phyloP scores from a whole-genome alignment of 2,797 vertebrate genomes.

The Sitta carolinensis region DNA sequence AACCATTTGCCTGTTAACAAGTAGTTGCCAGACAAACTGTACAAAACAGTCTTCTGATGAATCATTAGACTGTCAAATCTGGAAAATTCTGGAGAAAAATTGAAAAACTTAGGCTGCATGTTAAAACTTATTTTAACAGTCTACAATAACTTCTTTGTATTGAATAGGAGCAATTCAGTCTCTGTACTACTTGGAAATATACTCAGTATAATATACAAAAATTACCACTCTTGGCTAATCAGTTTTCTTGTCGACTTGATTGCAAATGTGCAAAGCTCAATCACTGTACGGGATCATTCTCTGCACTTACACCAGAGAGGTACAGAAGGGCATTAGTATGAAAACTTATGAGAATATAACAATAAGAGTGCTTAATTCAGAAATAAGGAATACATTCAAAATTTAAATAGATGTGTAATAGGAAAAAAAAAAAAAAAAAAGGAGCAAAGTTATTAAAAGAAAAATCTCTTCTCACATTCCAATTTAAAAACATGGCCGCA shows the following conservation, averaged over 20 bases:
- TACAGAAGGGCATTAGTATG: background rate
- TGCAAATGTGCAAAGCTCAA: background rate
- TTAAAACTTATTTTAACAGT: background rate
- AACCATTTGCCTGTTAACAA: background rate
- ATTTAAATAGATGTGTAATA: background rate
- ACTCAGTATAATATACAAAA: background rate
- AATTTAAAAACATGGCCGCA: background rate
- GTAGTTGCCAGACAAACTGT: background rate
- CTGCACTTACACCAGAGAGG: background rate
- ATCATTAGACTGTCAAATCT: background rate
- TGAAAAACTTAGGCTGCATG: background rate
- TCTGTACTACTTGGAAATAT: background rate
- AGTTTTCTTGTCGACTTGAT: constrained; percentile 31
- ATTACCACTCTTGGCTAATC: background rate
- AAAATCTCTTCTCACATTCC: background rate
- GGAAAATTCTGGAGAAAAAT: background rate
- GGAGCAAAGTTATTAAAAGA: background rate
- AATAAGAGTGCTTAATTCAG: background rate
- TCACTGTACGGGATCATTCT: background rate
- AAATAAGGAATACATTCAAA: background rate
- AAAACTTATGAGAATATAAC: background rate
- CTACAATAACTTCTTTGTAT: background rate
- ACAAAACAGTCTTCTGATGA: background rate
- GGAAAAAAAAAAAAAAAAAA: background rate
- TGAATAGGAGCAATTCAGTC: background rate